A percentile compares a stretch with the other conserved stretches of the same genome.
Evolutionary conservation across 2,888 invertebrate species (phyloP).

Genomic region (Drosophila birchii): DNA sequence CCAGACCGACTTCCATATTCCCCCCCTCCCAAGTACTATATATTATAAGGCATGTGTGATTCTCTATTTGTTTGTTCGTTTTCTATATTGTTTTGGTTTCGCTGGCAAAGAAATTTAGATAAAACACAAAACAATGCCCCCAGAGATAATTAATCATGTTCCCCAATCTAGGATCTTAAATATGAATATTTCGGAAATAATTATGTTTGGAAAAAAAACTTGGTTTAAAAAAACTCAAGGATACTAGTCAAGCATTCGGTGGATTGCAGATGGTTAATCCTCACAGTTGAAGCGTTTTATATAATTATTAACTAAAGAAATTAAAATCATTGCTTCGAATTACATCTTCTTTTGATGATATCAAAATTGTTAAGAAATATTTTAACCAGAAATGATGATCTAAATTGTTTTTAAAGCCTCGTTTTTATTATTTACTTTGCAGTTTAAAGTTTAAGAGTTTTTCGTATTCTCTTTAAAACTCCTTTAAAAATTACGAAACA

Average conservation of each 20-base stretch:
- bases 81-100: slow-evolving; percentile 12
- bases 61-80: slow-evolving; percentile 21
- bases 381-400: no score
- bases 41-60: slow-evolving; percentile 11
- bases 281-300: not conserved
- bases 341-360: not conserved
- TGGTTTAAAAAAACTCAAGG: slow-evolving; percentile 64
- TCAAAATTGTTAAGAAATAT: no score
- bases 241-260: slow-evolving; percentile 32
- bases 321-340: not conserved
- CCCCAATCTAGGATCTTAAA: not conserved
- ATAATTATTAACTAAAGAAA: not conserved
- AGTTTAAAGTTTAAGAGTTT: no score
- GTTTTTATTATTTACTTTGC: no score
- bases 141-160: slow-evolving; percentile 6
- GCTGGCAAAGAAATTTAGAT: not conserved
- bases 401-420: no score
- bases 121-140: not conserved
- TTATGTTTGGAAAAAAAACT: not conserved
- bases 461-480: no score
- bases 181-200: not conserved
- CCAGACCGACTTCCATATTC: slow-evolving; percentile 20
- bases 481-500: slow-evolving; percentile 1
- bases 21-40: not conserved
- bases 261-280: not conserved